phyloP scores from a whole-genome alignment of 2,888 invertebrate genomes.

The Atethmia centrago region DNA sequence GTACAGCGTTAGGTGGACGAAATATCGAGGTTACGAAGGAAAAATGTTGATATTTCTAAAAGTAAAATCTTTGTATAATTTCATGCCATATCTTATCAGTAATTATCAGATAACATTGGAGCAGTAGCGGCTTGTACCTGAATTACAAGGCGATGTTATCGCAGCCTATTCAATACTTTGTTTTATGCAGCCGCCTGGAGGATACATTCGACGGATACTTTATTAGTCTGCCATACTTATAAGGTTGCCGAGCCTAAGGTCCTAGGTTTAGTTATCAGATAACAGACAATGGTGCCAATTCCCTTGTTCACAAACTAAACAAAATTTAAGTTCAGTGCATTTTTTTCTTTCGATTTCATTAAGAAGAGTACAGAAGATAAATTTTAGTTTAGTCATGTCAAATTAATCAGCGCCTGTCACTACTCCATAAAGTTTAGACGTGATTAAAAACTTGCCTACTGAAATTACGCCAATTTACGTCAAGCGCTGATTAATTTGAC shows the following conservation, averaged over 20 bases:
- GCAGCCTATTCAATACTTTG: conserved; percentile 51
- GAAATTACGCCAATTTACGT: too few relatives aligned
- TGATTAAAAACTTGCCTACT: too few relatives aligned
- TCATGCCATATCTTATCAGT: conserved; percentile 57
- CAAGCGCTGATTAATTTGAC: too few relatives aligned
- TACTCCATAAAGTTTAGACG: too few relatives aligned
- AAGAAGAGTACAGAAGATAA: too few relatives aligned
- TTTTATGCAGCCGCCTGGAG: conserved; percentile 35
- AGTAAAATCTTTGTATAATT: conserved; percentile 41
- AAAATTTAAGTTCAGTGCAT: too few relatives aligned
- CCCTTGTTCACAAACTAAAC: too few relatives aligned
- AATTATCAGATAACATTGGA: conserved; percentile 60
- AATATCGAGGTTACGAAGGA: conserved; percentile 13
- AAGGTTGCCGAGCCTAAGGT: not conserved
- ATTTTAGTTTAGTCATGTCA: too few relatives aligned
- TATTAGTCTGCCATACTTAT: conserved; percentile 42
- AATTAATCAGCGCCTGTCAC: too few relatives aligned
- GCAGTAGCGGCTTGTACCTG: conserved; percentile 42
- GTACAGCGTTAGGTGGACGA: conserved; percentile 7
- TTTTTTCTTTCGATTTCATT: too few relatives aligned
- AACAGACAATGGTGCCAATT: too few relatives aligned
- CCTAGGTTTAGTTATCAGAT: conserved; percentile 13
- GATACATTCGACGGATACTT: conserved; percentile 41
- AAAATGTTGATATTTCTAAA: conserved; percentile 38
- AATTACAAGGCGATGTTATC: conserved; percentile 56